A percentile compares a stretch with the other conserved stretches of the same genome.
phyloP scores from a whole-genome alignment of 64 coral and sea anemone genomes.

The Porites australiensis region DNA sequence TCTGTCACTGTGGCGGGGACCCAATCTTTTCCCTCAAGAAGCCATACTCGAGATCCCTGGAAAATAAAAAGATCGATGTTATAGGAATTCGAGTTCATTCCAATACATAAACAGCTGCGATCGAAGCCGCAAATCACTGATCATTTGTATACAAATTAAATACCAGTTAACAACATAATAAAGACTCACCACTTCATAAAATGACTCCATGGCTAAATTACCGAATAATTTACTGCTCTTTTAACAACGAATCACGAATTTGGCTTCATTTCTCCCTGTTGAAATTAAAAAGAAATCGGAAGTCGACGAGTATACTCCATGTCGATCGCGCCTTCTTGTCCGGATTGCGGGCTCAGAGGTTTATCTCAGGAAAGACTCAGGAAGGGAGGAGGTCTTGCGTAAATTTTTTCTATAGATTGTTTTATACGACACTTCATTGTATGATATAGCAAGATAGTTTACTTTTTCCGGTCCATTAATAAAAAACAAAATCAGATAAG shows the following conservation, averaged over 20 bases:
- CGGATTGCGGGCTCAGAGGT: constrained; percentile 29
- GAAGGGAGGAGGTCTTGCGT: constrained; percentile 27
- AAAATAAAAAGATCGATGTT: not conserved
- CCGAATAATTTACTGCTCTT: not conserved
- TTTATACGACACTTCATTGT: too few relatives aligned
- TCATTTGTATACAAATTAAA: not conserved
- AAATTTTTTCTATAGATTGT: not conserved
- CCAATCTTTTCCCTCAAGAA: constrained; percentile 95
- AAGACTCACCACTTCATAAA: constrained; percentile 90
- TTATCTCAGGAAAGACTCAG: not conserved
- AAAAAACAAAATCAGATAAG: too few relatives aligned
- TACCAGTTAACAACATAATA: constrained; percentile 13
- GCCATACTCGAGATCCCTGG: constrained; percentile 91
- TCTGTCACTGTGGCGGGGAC: constrained; percentile 85
- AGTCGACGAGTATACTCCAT: not conserved
- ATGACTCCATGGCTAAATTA: constrained; percentile 78
- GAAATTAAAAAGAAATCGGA: not conserved
- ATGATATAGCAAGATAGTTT: too few relatives aligned
- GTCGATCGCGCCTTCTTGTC: not conserved
- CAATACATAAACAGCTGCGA: constrained; percentile 53
- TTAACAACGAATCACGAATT: not conserved
- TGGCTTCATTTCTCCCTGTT: not conserved
- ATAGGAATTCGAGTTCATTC: constrained; percentile 41
- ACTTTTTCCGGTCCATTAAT: too few relatives aligned
- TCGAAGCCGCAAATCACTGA: not conserved